Evolutionary conservation across 2,113 vertebrate genomes (phyloP).

Genomic region (Aegithalos caudatus): DNA sequence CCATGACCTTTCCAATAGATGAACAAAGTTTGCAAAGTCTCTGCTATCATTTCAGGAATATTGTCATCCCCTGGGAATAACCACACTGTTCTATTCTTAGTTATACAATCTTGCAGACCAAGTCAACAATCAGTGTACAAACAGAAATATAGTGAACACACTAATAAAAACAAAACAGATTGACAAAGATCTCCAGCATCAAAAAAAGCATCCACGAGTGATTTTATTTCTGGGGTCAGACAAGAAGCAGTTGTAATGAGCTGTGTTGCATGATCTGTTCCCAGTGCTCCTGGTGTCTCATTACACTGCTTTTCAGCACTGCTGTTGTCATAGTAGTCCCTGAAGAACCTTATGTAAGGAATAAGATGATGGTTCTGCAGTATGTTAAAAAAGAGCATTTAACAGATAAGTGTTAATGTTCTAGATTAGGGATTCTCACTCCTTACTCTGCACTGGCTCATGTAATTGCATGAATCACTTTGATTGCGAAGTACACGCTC

Average conservation of each 20-base stretch:
- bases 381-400: neutral
- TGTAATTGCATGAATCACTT: conserved; percentile 38
- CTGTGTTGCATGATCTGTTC: neutral
- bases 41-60: neutral
- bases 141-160: neutral
- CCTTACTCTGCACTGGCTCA: conserved; percentile 1
- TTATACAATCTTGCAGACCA: neutral
- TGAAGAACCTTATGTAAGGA: conserved; percentile 48
- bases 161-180: neutral
- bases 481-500: neutral
- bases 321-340: conserved; percentile 56
- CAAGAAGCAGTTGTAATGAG: neutral
- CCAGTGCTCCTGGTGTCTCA: neutral
- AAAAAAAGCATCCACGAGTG: neutral
- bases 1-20: neutral
- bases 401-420: conserved; percentile 39
- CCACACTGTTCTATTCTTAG: neutral
- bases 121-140: neutral
- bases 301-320: neutral
- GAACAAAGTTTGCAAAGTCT: neutral
- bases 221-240: neutral
- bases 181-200: neutral
- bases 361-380: neutral
- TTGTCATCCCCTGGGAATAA: neutral
- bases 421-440: conserved; percentile 30